Base-by-base conservation (phyloP, 2,888 invertebrate genomes). In the Platycheirus albimanus region DNA sequence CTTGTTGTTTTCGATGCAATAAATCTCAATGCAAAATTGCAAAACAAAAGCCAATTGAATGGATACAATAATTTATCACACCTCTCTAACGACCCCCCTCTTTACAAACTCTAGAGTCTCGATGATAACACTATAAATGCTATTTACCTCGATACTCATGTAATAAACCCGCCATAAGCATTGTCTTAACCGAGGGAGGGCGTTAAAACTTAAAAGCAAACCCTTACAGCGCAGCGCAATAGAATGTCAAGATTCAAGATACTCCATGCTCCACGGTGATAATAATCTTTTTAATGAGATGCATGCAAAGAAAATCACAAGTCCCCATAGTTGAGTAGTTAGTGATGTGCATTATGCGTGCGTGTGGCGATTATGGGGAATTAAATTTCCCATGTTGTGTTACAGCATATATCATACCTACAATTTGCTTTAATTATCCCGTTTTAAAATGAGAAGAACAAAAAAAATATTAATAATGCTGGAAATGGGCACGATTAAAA, bases 11-110 rank as follows among this genome's bases (percentile, higher is more conserved):
- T 43, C 28, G 15, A 61, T 54, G 61, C n/a, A 74, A 79, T 79
- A 79, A 79, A 79, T 79, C 79, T 79, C 69, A 79, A 79, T 79
- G 41, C 11, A 38, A 56, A 20, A 47, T 43, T 47, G 54, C 52
- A 38, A 19, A 51, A 24, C 30, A 20, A 45, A 54, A 63, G 63
- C 8, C 47, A 74, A 71, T 56, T 71, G 58, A 49, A 58, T 33
- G 45, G 19, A 45, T 45, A 17, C 49, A 43, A 43, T 56, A 43
- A 43, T 58, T 47, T 74, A 47, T 61, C 74, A 61, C 36, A 52
- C 20, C 38, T 24, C 24, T 30, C 30, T 33, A 33, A 4, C n/a
- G n/a, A 36, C 7, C 19, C 47, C n/a, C n/a, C n/a, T n/a, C n/a
- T n/a, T n/a, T n/a, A n/a, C n/a, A n/a, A n/a, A n/a, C n/a, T n/a